Conservation (phyloP, 2,797 vertebrate species). For the Ibycter americanus region DNA sequence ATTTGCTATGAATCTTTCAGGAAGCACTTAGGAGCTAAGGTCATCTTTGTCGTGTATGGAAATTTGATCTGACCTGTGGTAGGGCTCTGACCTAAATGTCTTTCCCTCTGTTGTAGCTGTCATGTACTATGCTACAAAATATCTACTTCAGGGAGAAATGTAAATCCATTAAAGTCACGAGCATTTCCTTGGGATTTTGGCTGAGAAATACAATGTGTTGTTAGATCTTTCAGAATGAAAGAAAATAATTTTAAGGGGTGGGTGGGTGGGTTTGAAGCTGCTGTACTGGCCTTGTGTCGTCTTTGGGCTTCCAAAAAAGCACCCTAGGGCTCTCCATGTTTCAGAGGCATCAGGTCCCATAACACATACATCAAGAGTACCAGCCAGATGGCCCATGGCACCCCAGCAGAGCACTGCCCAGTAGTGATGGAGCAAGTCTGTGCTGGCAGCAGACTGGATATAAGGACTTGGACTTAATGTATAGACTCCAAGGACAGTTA, state of each 20-base stretch:
- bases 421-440: not conserved
- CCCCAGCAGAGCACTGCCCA: not conserved
- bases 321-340: not conserved
- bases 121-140: not conserved
- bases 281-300: rapidly evolving
- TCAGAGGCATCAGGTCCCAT: not conserved
- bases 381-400: rapidly evolving
- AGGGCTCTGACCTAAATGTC: not conserved
- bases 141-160: rapidly evolving
- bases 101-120: not conserved
- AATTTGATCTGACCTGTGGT: not conserved
- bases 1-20: not conserved
- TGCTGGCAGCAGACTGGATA: not conserved
- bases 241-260: not conserved
- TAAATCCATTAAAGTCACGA: not conserved
- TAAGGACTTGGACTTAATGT: not conserved
- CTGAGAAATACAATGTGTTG: not conserved
- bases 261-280: too few species aligned
- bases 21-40: not conserved
- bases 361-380: rapidly evolving
- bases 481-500: not conserved
- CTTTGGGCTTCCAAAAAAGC: not conserved
- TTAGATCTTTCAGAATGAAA: not conserved
- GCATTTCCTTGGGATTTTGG: not conserved
- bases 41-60: not conserved